phyloP scores from a whole-genome alignment of 2,888 invertebrate species.

The Oxyscelio sp. region DNA sequence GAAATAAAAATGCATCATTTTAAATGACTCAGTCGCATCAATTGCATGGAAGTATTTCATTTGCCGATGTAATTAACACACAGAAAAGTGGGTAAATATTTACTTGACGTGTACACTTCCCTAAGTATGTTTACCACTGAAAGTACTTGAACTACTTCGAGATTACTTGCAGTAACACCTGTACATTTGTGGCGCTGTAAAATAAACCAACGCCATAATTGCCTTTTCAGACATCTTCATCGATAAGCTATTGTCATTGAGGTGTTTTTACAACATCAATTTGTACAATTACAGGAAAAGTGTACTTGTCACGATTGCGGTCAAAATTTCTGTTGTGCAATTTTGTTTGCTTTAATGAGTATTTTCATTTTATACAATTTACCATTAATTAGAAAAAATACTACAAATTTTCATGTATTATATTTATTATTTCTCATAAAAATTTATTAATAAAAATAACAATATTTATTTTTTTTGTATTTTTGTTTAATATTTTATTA shows the following conservation, averaged over 20 bases:
- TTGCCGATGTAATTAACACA: slow-evolving; percentile 61
- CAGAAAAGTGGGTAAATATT: slow-evolving; percentile 59
- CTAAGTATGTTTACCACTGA: slow-evolving; percentile 58
- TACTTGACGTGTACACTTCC: slow-evolving; percentile 53
- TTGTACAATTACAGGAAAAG: slow-evolving; percentile 2
- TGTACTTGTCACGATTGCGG: background rate
- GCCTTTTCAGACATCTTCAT: slow-evolving; percentile 23
- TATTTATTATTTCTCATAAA: no score
- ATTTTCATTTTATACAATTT: no score
- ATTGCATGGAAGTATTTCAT: slow-evolving; percentile 8
- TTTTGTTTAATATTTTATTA: no score
- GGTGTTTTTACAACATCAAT: background rate
- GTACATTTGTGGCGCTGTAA: slow-evolving; percentile 36
- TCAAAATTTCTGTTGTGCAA: no score
- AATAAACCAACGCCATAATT: slow-evolving; percentile 54
- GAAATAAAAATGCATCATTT: background rate
- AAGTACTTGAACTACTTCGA: slow-evolving; percentile 66
- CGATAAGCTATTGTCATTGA: slow-evolving; percentile 14
- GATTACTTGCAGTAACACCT: slow-evolving; percentile 63
- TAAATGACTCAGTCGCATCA: background rate
- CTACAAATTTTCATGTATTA: no score
- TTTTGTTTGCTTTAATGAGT: no score
- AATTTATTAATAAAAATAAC: no score
- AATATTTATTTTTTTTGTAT: no score
- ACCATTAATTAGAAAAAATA: no score